A percentile compares a stretch with the other conserved stretches of the same genome.
phyloP scores from a whole-genome alignment of 2,113 vertebrate species.

The Pithys albifrons region DNA sequence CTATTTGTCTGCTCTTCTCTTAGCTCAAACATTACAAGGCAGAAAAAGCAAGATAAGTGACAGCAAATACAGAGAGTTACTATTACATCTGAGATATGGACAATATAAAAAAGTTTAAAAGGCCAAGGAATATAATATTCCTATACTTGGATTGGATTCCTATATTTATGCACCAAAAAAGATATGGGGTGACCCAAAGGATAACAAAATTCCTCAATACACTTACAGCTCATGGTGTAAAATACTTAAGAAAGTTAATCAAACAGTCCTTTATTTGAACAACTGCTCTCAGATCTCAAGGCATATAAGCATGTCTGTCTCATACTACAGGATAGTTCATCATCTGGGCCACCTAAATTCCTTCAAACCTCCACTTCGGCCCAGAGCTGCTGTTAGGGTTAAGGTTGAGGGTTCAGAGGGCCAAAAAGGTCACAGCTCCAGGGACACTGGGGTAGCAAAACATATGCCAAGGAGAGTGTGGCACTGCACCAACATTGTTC shows the following conservation, averaged over 20 bases:
- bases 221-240: background rate
- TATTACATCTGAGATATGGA: rapidly evolving
- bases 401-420: background rate
- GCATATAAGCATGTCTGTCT: background rate
- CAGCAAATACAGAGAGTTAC: background rate
- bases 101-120: background rate
- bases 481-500: background rate
- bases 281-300: background rate
- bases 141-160: background rate
- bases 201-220: background rate
- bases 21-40: background rate
- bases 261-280: background rate
- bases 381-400: background rate
- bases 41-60: background rate
- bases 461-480: background rate
- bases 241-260: background rate
- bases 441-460: background rate
- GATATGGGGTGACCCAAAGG: background rate
- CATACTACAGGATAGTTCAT: background rate
- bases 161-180: background rate
- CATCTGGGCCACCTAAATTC: background rate
- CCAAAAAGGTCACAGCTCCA: background rate
- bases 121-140: background rate
- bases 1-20: background rate
- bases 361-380: background rate